Evolutionary conservation across 64 coral and sea anemone genomes (phyloP).

Genomic region (Montipora foliosa): DNA sequence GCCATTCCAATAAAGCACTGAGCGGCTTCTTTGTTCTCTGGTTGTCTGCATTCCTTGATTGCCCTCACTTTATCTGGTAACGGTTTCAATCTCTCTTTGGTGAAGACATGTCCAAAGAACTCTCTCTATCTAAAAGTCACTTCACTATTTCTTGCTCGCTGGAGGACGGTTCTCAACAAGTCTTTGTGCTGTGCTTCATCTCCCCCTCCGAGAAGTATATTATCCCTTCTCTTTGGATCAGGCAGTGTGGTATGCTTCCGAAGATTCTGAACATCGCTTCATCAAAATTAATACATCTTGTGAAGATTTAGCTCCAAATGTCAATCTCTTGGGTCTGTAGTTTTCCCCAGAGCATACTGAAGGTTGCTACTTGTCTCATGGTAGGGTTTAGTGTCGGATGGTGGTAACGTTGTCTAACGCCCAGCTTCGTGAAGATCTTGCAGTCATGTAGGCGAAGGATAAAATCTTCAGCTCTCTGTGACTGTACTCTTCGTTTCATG

Average conservation of each 20-base stretch:
- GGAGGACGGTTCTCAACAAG: neutral
- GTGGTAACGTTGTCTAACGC: conserved; percentile 34
- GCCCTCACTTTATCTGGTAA: conserved; percentile 74
- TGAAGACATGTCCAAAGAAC: conserved; percentile 75
- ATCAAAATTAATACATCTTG: conserved; percentile 12
- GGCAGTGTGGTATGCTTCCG: conserved; percentile 18
- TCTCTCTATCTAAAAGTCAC: conserved; percentile 49
- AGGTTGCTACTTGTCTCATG: conserved; percentile 31
- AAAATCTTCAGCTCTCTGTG: conserved; percentile 57
- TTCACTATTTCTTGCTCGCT: conserved; percentile 16
- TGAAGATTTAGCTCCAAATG: conserved; percentile 39
- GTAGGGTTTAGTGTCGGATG: neutral
- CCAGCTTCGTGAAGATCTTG: conserved; percentile 50
- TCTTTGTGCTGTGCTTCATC: conserved; percentile 7
- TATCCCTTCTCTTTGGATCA: conserved; percentile 15
- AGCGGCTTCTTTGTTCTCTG: conserved; percentile 66
- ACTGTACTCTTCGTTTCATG: conserved; percentile 37
- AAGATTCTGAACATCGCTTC: conserved; percentile 40
- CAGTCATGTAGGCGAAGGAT: conserved; percentile 18
- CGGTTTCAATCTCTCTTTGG: conserved; percentile 58
- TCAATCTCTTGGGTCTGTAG: conserved; percentile 10
- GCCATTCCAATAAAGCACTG: conserved; percentile 77
- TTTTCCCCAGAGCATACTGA: conserved; percentile 57
- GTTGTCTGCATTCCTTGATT: conserved; percentile 61
- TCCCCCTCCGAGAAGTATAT: conserved; percentile 16